These are phyloP conservation scores for Agriopis marginaria DNA, from an alignment of 2,888 invertebrate genomes.

Conservation along the genomic window DNA sequence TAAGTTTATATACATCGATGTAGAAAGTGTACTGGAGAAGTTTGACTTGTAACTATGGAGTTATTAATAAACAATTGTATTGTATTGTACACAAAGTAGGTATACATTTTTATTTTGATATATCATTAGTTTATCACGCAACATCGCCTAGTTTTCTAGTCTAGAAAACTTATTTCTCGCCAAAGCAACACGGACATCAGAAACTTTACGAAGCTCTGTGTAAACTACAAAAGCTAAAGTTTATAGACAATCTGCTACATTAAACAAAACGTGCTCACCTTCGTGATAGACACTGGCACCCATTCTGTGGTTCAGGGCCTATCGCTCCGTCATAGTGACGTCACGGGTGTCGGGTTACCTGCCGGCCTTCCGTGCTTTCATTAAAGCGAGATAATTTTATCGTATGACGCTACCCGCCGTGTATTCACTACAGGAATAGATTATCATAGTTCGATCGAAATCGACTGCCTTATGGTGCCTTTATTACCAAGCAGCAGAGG, in stretches of 20 bases:
- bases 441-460: conserved; percentile 59
- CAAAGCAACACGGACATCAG: neutral
- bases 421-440: conserved; percentile 72
- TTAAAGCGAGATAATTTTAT: conserved; percentile 85
- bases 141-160: no score
- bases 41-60: no score
- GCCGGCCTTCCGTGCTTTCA: conserved; percentile 76
- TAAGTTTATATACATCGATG: no score
- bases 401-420: conserved; percentile 71
- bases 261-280: conserved; percentile 51
- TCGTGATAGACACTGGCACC: conserved; percentile 37
- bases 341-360: conserved; percentile 79
- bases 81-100: no score
- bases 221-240: conserved; percentile 8
- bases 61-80: no score
- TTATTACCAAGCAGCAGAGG: conserved; percentile 30
- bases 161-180: neutral
- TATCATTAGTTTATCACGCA: no score
- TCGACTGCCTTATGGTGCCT: conserved; percentile 51
- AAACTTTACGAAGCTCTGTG: neutral
- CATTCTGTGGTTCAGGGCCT: conserved; percentile 52
- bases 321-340: conserved; percentile 62
- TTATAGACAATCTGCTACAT: conserved; percentile 23
- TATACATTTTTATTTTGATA: no score
- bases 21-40: no score